Base-by-base conservation (phyloP, 2,797 vertebrate species). In the Craterocephalus amniculus region DNA sequence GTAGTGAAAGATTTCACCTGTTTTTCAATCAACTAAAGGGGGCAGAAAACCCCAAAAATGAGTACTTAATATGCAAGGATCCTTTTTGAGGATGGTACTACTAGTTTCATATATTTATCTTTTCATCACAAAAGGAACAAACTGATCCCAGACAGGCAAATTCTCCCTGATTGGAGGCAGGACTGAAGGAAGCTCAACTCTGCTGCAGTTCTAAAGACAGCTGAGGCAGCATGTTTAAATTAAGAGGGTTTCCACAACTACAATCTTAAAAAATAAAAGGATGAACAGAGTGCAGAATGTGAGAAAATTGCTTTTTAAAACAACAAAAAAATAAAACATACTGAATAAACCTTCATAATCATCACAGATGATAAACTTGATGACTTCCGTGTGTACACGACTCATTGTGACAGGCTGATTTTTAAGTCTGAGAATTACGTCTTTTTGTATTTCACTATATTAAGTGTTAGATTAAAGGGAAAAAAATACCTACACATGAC, bases 201-300 rank as follows among this genome's bases (percentile, higher is more conserved):
- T 32, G 35, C 20, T 66, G 18, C 16, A 12, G 43, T 20, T 45
- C 43, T 45, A n/a, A 8, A 45, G 43, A 45, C 20, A 9, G 40
- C 40, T 40, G 38, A 40, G 38, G 35, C 9, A 52, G 2, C 35
- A 34, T 35, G 22, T 58, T 60, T 5, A 31, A 43, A 63, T 5
- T 45, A 16, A 3, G 26, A 14, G 16, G 11, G 13, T 14, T 1
- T 2, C n/a, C 10, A 59, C n/a, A 38, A 24, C 4, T 8, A 14
- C 14, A 26, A 16, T 26, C 11, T 26, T 18, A 61, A 69, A 49
- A 66, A 66, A 76, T 45, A 67, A 38, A 32, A 38, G 3, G 62
- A 58, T 52, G 13, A 72, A 65, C 78, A 61, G 72, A 79, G 76
- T 58, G 65, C 35, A 20, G 4, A 66, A 66, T 35, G 26, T 31